phyloP scores from a whole-genome alignment of 2,888 invertebrate genomes.

The Cheilosia variabilis region DNA sequence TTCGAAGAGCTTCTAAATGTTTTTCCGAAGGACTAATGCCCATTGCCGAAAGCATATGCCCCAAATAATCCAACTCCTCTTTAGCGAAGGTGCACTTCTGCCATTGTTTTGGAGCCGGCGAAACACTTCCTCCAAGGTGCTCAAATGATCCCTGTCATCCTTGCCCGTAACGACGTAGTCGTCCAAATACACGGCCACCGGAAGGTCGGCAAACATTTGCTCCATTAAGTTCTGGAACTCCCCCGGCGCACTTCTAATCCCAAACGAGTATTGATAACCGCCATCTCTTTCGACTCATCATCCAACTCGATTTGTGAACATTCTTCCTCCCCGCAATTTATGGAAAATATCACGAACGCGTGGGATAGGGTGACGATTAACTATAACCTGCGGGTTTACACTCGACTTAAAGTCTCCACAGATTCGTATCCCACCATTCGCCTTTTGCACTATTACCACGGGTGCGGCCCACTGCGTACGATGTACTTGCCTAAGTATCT shows the following conservation, averaged over 20 bases:
- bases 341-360: background rate
- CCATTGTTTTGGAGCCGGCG: background rate
- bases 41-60: too few species aligned
- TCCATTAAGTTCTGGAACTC: constrained; percentile 20
- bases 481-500: too few species aligned
- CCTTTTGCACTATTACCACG: constrained; percentile 13
- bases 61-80: too few species aligned
- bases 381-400: background rate
- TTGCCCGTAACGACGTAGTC: too few species aligned
- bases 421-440: background rate
- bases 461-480: constrained; percentile 3
- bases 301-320: background rate
- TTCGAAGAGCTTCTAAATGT: too few species aligned
- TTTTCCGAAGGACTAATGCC: too few species aligned
- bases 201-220: constrained; percentile 12
- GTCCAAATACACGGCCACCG: background rate
- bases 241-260: constrained; percentile 1
- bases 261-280: background rate
- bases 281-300: background rate
- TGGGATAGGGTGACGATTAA: background rate
- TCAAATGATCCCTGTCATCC: too few species aligned
- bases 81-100: too few species aligned
- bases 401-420: background rate
- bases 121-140: too few species aligned
- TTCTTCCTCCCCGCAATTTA: background rate